These are phyloP conservation scores for Orbicella faveolata DNA, from an alignment of 64 coral and sea anemone species.

Conservation along the genomic window DNA sequence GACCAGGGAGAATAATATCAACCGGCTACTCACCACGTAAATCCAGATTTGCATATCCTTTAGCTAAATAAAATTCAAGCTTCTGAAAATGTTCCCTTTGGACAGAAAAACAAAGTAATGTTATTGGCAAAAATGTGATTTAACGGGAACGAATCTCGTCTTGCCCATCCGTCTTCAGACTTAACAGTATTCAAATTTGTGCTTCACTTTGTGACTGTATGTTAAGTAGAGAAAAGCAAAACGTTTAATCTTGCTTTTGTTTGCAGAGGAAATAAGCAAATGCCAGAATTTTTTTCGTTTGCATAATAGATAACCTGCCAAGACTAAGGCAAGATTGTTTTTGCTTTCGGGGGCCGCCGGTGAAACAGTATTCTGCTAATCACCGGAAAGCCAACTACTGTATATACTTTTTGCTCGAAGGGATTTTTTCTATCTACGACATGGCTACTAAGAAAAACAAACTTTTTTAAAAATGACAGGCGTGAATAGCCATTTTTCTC, in stretches of 20 bases:
- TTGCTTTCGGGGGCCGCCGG: background rate
- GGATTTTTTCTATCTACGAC: background rate
- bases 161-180: background rate
- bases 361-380: background rate
- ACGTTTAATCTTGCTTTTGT: conserved; percentile 10
- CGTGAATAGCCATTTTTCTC: no score
- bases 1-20: background rate
- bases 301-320: background rate
- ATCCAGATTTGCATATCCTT: conserved; percentile 46
- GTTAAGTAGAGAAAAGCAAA: background rate
- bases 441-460: no score
- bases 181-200: background rate
- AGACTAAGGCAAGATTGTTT: background rate
- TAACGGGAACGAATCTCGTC: background rate
- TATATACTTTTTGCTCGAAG: background rate
- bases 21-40: conserved; percentile 3
- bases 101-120: background rate
- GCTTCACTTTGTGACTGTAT: background rate
- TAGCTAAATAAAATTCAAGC: background rate
- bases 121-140: background rate
- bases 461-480: no score
- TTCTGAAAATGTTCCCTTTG: background rate
- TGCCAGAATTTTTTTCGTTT: background rate
- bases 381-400: background rate
- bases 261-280: background rate